These are phyloP conservation scores for Tipula vernalis DNA, from an alignment of 2,888 invertebrate species.

Conservation along the genomic window DNA sequence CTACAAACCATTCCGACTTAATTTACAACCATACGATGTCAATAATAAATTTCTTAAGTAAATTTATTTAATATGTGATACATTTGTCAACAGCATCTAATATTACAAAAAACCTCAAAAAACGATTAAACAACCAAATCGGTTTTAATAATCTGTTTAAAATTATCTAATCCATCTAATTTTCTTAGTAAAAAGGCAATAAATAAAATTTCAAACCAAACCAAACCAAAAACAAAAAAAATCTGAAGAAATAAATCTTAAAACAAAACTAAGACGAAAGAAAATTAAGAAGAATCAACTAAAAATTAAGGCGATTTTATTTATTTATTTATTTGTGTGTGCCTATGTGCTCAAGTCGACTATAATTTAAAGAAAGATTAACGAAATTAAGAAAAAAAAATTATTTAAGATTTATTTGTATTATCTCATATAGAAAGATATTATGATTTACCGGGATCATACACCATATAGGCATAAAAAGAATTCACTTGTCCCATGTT, in stretches of 20 bases:
- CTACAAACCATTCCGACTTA: neutral
- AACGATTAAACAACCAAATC: neutral
- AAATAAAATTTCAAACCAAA: neutral
- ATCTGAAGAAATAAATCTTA: neutral
- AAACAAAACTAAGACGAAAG: neutral
- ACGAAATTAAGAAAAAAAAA: neutral
- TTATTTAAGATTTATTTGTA: neutral
- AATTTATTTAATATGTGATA: neutral
- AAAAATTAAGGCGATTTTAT: neutral
- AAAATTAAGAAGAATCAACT: neutral
- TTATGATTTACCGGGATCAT: neutral
- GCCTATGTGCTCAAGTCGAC: neutral
- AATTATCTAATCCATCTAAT: slow-evolving; percentile 4
- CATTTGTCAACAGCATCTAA: neutral
- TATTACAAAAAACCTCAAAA: neutral
- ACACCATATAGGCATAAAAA: neutral
- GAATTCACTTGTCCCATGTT: neutral
- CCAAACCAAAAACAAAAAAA: neutral
- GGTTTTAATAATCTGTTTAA: neutral
- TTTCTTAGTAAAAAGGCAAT: neutral
- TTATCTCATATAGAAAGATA: neutral
- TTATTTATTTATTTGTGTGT: neutral
- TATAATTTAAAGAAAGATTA: neutral
- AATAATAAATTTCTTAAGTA: neutral
- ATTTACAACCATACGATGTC: neutral